Base-by-base conservation (phyloP, 2,113 vertebrate species). In the Speoplatyrhinus poulsoni region DNA sequence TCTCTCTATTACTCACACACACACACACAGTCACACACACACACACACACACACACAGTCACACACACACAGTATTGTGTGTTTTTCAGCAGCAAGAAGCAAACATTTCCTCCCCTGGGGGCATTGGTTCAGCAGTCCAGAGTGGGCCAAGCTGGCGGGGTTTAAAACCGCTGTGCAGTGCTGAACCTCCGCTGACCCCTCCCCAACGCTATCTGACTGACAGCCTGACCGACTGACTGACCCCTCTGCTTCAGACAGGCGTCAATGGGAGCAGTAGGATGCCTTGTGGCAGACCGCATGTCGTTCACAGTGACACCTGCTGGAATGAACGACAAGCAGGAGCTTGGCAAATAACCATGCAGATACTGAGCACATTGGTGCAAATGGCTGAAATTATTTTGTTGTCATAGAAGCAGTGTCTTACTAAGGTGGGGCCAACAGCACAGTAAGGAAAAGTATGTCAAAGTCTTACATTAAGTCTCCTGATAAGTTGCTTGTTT, bases 111-210 rank as follows among this genome's bases (percentile, higher is more conserved):
- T 55, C 54, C 61, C 80, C 62, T 13, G 8, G 70, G 80, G 47
- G 60, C 9, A 32, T 19, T 46, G 58, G 80, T 62, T 81, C 62
- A 77, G 63, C 70, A 17, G 77, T 60, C 67, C 79, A 70, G 60
- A 78, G 71, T 63, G 74, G 75, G 77, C 80, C 76, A 70, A 70
- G 67, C 77, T 63, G 83, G 85, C 67, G 84, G 70, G 75, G 75
- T 81, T 82, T 88, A 89, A 82, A 86, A 82, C 86, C 72, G 80
- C 69, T 68, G 73, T 67, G 76, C 55, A 67, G 73, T 58, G 15
- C 46, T 89, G 85, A 89, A 87, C 88, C 82, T 62, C 61, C 17
- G 56, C 56, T 91, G 88, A 91, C 87, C 88, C 73, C 81, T 53
- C 19, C 46, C 6, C 54, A 54, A 12, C 48, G 12, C 6, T 54